Evolutionary conservation across 2,797 vertebrate species (phyloP).

Genomic region (Coilia nasus): DNA sequence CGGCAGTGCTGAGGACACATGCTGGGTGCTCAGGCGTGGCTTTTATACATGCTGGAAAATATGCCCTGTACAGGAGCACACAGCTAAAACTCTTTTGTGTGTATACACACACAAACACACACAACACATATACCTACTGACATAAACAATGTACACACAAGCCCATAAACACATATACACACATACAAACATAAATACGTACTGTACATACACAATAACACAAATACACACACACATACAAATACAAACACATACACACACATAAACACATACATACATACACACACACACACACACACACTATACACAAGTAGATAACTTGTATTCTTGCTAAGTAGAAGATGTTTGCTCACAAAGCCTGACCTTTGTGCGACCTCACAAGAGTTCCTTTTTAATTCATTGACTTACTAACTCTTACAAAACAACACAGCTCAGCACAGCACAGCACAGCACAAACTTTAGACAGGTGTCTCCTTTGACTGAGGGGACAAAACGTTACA

Average conservation of each 20-base stretch:
- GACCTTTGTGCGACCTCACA: not conserved
- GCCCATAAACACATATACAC: not conserved
- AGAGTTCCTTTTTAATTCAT: not conserved
- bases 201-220: no score
- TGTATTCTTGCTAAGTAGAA: not conserved
- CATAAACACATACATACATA: not conserved
- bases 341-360: not conserved
- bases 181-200: not conserved
- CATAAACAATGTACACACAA: not conserved
- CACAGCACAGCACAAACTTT: not conserved
- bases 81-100: constrained; percentile 2
- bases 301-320: constrained; percentile 4
- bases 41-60: not conserved
- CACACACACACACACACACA: not conserved
- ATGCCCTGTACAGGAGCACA: not conserved
- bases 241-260: no score
- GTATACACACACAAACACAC: not conserved
- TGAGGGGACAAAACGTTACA: constrained; percentile 64
- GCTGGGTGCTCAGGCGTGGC: not conserved
- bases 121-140: constrained; percentile 19
- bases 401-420: not conserved
- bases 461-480: not conserved
- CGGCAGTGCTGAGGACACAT: not conserved
- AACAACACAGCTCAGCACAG: not conserved
- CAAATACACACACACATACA: not conserved